These are phyloP conservation scores for Byasa hedistus DNA, from an alignment of 2,888 invertebrate genomes.

Conservation along the genomic window DNA sequence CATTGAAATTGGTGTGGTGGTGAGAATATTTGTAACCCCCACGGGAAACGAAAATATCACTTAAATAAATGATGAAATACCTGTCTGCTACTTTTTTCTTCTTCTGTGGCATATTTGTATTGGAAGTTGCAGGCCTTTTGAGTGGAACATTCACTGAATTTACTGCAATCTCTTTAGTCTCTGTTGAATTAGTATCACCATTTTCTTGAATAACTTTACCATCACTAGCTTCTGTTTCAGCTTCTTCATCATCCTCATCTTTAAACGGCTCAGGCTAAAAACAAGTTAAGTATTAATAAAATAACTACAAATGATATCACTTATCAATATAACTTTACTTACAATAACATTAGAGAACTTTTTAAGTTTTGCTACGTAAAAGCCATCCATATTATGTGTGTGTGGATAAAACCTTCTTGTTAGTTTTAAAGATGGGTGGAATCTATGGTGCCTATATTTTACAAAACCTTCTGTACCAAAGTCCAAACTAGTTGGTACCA, in stretches of 20 bases:
- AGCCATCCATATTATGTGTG: slow-evolving; percentile 99
- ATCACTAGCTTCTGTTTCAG: slow-evolving; percentile 39
- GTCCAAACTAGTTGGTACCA: slow-evolving; percentile 95
- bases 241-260: slow-evolving; percentile 65
- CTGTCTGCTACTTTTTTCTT: slow-evolving; percentile 29
- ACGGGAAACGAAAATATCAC: too few relatives aligned
- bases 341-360: slow-evolving; percentile 92
- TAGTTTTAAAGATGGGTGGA: slow-evolving; percentile 93
- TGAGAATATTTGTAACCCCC: too few relatives aligned
- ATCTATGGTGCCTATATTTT: slow-evolving; percentile 90
- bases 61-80: slow-evolving; percentile 10
- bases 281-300: slow-evolving; percentile 25
- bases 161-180: slow-evolving; percentile 35
- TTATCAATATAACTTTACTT: slow-evolving; percentile 44
- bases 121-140: slow-evolving; percentile 51
- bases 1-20: too few relatives aligned
- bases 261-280: slow-evolving; percentile 70
- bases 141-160: slow-evolving; percentile 37
- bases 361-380: slow-evolving; percentile 98
- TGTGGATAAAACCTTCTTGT: slow-evolving; percentile 98
- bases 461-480: slow-evolving; percentile 98
- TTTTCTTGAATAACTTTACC: slow-evolving; percentile 46
- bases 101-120: slow-evolving; percentile 35
- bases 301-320: slow-evolving; percentile 1
- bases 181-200: slow-evolving; percentile 49